Evolutionary conservation across 1,140 invertebrate genomes (phyloP), one percentile per base, ranked within the genome.

Genomic region (Atta cephalotes): DNA sequence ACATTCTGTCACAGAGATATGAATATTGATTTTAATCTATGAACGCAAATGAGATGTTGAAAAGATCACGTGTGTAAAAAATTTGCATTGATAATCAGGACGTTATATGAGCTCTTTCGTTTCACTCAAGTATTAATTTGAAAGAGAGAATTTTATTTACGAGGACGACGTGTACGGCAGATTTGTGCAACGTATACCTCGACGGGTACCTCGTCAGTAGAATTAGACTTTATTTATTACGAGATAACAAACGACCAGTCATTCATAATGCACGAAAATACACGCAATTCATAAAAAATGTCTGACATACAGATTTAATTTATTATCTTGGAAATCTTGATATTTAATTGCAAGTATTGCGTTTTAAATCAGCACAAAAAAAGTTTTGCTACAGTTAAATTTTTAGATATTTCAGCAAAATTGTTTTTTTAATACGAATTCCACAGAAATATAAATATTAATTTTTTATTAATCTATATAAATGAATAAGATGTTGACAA

Each of bases 241-340:
- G 68, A 80, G 56, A 12, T 31, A 31, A 31, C n/a, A 68, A 62
- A 66, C 49, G 14, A 56, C n/a, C 14, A 25, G n/a, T 68, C 7
- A n/a, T 80, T 80, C 14, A 80, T 80, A 56, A 70, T 68, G 65
- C 51, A 39, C n/a, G 9, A 86, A 79, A 65, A 25, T 28, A 25
- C 45, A 35, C 51, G 21, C 63, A 39, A 85, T 66, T n/a, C 35
- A 78, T 77, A 56, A 78, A 85, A 68, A n/a, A 66, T 78, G 35
- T n/a, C 21, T n/a, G 28, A 14, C 6, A 25, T 21, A 35, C 14
- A 60, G 7, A 45, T 80, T 70, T 60, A 60, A 72, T 60, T 35
- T 35, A 6, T 35, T 45, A 49, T 45, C 31, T 45, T 2, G 5
- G 10, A 2, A 60, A 60, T 74, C 12, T n/a, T 5, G 0, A 16